Evolutionary conservation across 2,113 vertebrate genomes (phyloP).

Genomic region (Ariopsis seemanni): DNA sequence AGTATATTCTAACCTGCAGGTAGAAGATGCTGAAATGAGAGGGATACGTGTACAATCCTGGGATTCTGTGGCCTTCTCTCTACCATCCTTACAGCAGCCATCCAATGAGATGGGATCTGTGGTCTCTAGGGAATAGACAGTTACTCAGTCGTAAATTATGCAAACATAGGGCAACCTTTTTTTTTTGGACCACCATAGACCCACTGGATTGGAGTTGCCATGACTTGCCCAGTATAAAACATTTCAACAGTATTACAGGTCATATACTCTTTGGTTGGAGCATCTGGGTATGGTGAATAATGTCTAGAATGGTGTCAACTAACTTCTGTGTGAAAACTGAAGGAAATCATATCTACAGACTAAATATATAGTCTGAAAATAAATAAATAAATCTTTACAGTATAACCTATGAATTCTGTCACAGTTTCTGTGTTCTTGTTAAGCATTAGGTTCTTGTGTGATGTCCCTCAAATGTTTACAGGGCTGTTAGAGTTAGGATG

Average conservation of each 20-base stretch:
- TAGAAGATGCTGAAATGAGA: conserved; percentile 72
- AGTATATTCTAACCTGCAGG: conserved; percentile 81
- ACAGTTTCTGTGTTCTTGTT: background rate
- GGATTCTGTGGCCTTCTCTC: conserved; percentile 74
- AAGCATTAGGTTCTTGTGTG: background rate
- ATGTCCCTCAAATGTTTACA: background rate
- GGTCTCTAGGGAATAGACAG: conserved; percentile 29
- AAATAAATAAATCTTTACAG: background rate
- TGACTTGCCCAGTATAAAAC: conserved; percentile 22
- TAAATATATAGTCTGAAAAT: background rate
- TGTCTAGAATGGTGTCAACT: background rate
- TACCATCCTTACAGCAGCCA: conserved; percentile 85
- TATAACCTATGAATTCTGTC: background rate
- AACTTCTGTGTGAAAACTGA: background rate
- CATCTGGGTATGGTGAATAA: background rate
- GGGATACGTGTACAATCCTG: conserved; percentile 78
- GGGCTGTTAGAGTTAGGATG: background rate
- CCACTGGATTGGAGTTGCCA: conserved; percentile 1
- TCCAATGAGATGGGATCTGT: conserved; percentile 73
- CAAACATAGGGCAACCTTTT: conserved; percentile 8
- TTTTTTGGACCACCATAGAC: background rate
- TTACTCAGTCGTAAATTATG: background rate
- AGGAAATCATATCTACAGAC: background rate
- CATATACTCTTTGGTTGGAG: background rate
- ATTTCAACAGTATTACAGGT: background rate